Conservation (phyloP, 2,888 invertebrate species). For the Pyralis farinalis region DNA sequence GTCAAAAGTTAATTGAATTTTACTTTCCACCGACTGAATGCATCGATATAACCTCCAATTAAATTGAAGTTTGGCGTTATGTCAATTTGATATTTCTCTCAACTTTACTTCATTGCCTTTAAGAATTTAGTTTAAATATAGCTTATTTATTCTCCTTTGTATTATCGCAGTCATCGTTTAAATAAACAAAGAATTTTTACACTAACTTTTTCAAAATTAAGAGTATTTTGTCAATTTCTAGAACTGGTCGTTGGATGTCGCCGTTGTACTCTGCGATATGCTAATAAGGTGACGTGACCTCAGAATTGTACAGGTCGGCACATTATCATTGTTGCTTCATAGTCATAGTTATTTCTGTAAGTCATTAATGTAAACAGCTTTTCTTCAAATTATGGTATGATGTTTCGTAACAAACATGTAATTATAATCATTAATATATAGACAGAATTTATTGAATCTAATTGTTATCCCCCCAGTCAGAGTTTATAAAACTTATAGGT, state of each 20-base stretch:
- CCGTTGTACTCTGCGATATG: conserved; percentile 16
- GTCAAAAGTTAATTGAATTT: too few species aligned
- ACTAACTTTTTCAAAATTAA: not conserved
- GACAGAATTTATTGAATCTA: too few species aligned
- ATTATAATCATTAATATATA: too few species aligned
- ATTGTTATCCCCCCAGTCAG: too few species aligned
- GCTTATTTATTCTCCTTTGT: too few species aligned
- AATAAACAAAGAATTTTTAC: not conserved
- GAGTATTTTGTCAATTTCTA: conserved; percentile 10
- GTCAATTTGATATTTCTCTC: too few species aligned
- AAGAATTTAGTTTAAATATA: too few species aligned
- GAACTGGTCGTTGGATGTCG: conserved; percentile 6
- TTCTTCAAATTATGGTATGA: conserved; percentile 6
- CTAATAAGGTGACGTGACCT: conserved; percentile 21
- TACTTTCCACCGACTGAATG: too few species aligned
- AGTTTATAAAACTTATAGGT: too few species aligned
- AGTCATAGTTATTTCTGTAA: conserved; percentile 22
- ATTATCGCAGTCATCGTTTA: not conserved
- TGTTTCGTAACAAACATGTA: too few species aligned
- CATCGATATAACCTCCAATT: not conserved
- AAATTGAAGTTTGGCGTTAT: not conserved
- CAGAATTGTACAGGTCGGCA: conserved; percentile 19
- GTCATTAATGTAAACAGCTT: conserved; percentile 20
- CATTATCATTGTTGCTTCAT: conserved; percentile 23
- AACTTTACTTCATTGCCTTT: too few species aligned